Conservation (phyloP, 1,140 invertebrate genomes). For the Apis dorsata region DNA sequence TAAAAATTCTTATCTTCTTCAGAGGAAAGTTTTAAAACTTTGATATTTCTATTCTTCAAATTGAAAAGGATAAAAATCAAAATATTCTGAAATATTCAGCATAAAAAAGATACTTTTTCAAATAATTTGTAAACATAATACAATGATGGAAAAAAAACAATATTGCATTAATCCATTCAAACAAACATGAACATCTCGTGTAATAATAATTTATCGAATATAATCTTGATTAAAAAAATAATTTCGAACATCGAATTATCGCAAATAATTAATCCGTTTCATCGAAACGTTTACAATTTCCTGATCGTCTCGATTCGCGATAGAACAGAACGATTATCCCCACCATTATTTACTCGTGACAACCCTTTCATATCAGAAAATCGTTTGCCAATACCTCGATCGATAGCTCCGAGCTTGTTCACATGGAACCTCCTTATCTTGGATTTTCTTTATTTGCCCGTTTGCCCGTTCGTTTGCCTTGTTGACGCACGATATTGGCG, state of each 20-base stretch:
- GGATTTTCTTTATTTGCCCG: slow-evolving; percentile 68
- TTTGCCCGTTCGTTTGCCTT: slow-evolving; percentile 75
- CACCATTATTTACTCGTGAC: background rate
- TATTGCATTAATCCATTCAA: no score
- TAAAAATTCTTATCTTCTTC: background rate
- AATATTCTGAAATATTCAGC: no score
- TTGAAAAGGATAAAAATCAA: no score
- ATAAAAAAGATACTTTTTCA: no score
- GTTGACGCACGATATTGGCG: slow-evolving; percentile 76
- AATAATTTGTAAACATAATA: no score
- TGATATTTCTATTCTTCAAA: no score
- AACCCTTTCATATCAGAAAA: background rate
- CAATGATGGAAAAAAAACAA: no score
- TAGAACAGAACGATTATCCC: background rate
- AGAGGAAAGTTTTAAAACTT: no score
- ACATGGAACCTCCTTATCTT: slow-evolving; percentile 53
- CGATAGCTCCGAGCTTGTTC: slow-evolving; percentile 19
- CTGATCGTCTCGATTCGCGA: background rate
- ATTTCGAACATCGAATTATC: no score
- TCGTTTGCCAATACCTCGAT: slow-evolving; percentile 47
- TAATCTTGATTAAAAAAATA: no score
- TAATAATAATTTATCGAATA: no score
- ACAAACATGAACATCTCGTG: no score
- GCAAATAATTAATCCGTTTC: background rate
- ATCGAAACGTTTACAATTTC: background rate